phyloP scores from a whole-genome alignment of 2,113 vertebrate genomes.

The Gnathonemus longibarbis region DNA sequence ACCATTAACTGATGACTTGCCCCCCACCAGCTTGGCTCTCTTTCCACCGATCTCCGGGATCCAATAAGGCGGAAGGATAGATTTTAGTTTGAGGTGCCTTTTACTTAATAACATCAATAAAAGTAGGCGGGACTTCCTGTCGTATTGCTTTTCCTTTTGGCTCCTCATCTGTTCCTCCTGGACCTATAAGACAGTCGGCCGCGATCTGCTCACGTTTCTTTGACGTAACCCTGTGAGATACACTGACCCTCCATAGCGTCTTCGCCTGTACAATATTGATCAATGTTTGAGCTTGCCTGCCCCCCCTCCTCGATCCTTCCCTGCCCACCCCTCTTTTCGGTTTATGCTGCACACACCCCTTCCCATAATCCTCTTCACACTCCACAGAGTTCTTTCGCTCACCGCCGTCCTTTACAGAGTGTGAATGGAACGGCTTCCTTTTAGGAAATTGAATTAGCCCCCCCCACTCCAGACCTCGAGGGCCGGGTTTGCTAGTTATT shows the following conservation, averaged over 20 bases:
- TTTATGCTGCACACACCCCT: neutral
- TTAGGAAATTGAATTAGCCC: neutral
- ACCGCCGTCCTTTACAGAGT: neutral
- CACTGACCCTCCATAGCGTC: neutral
- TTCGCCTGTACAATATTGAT: neutral
- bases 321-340: neutral
- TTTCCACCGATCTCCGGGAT: neutral
- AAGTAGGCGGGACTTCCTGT: neutral
- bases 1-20: neutral
- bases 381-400: constrained; percentile 20
- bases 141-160: neutral
- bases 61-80: neutral
- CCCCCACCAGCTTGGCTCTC: neutral
- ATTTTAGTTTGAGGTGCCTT: neutral
- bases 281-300: neutral
- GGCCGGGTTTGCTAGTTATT: neutral
- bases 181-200: neutral
- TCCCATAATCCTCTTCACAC: neutral
- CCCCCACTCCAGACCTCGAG: neutral
- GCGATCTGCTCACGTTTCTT: neutral
- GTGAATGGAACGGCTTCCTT: neutral
- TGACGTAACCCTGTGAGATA: neutral
- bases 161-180: neutral
- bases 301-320: neutral
- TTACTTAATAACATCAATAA: neutral